A percentile compares a stretch with the other conserved stretches of the same genome.
Evolutionary conservation across 2,888 invertebrate species (phyloP).

Genomic region (Deladenus siricidicola): DNA sequence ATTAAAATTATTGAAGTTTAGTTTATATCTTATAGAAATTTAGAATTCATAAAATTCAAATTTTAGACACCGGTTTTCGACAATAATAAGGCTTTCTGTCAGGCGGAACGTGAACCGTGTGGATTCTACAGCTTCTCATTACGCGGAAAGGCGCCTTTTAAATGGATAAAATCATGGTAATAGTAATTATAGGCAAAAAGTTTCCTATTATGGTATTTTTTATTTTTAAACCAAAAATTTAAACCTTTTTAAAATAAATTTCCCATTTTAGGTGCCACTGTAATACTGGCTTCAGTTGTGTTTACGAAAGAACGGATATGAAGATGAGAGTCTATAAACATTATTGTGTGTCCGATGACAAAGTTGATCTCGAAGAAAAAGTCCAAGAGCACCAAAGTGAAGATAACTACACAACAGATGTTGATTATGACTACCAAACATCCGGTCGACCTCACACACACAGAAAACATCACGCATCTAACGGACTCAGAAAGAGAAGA

Average conservation of each 20-base stretch:
- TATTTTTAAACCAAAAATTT: no score
- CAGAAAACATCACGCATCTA: no score
- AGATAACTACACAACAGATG: no score
- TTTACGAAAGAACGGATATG: conserved; percentile 32
- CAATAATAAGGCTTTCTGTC: conserved; percentile 24
- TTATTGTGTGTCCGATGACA: conserved; percentile 19
- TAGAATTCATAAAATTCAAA: not conserved
- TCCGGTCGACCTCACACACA: no score
- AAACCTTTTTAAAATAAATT: not conserved
- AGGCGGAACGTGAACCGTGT: conserved; percentile 25
- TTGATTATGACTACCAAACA: no score
- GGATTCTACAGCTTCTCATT: conserved; percentile 35
- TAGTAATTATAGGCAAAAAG: not conserved
- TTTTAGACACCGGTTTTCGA: conserved; percentile 21
- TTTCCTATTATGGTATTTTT: no score
- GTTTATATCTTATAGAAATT: not conserved
- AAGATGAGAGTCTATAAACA: conserved; percentile 32
- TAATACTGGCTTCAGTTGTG: conserved; percentile 20
- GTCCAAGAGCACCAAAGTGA: no score
- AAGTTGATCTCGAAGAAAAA: no score
- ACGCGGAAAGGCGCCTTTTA: conserved; percentile 24
- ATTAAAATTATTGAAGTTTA: no score
- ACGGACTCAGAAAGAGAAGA: no score
- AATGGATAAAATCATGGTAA: conserved; percentile 37
- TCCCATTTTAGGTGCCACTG: conserved; percentile 26